Evolutionary conservation across 2,797 vertebrate genomes (phyloP).

Genomic region (Crocidura indochinensis): DNA sequence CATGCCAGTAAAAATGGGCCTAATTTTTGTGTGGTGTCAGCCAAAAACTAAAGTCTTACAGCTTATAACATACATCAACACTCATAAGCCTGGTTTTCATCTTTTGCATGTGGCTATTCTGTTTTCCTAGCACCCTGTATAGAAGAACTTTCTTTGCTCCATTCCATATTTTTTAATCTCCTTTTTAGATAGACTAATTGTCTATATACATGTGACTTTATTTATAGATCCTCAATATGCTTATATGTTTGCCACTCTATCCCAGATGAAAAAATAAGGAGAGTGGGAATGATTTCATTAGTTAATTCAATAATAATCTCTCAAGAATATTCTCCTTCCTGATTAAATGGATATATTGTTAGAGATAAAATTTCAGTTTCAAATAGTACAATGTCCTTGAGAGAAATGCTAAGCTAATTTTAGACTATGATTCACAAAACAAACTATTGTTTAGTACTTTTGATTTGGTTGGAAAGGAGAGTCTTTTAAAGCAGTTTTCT

Average conservation of each 20-base stretch:
- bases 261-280: constrained; percentile 22
- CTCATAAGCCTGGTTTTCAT: not conserved
- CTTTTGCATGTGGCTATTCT: too few relatives aligned
- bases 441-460: constrained; percentile 47
- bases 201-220: too few relatives aligned
- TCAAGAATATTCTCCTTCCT: not conserved
- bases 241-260: not conserved
- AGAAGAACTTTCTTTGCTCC: too few relatives aligned
- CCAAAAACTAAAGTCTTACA: not conserved
- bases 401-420: constrained; percentile 60
- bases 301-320: not conserved
- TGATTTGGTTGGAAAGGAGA: constrained; percentile 34
- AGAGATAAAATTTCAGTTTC: constrained; percentile 54
- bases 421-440: constrained; percentile 51
- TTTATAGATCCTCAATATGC: too few relatives aligned
- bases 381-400: constrained; percentile 18
- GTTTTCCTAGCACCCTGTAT: too few relatives aligned
- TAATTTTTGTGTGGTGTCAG: too few relatives aligned
- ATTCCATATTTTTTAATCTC: too few relatives aligned
- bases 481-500: constrained; percentile 35
- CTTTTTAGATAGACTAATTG: too few relatives aligned
- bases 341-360: not conserved
- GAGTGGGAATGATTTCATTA: constrained; percentile 14
- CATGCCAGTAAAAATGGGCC: not conserved
- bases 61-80: not conserved